Percentiles rank a stretch among this genome's conserved stretches.
phyloP scores from a whole-genome alignment of 2,888 invertebrate species.

The Heliconius charithonia region DNA sequence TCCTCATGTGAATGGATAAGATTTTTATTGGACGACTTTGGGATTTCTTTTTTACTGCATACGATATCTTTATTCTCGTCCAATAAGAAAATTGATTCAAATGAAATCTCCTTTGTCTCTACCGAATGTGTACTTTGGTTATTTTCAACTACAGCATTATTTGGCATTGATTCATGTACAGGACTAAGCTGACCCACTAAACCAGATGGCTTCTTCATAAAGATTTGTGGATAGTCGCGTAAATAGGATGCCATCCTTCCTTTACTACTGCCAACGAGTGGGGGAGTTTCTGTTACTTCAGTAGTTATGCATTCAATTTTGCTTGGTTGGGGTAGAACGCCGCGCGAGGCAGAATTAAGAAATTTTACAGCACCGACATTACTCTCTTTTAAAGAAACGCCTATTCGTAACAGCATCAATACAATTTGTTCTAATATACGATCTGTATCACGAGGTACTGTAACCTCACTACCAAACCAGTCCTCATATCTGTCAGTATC shows the following conservation, averaged over 20 bases:
- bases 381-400: conserved; percentile 61
- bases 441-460: conserved; percentile 70
- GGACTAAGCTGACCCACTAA: conserved; percentile 36
- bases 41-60: not conserved
- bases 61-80: not conserved
- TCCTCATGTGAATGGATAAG: conserved; percentile 34
- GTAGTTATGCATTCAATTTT: conserved; percentile 48
- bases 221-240: conserved; percentile 74
- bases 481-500: conserved; percentile 68
- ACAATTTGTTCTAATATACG: conserved; percentile 76
- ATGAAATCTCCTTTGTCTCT: conserved; percentile 25
- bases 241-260: conserved; percentile 68
- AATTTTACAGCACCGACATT: conserved; percentile 51
- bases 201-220: conserved; percentile 66
- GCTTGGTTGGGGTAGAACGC: conserved; percentile 38
- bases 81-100: conserved; percentile 11
- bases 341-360: conserved; percentile 48
- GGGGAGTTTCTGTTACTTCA: conserved; percentile 65
- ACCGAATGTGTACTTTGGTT: conserved; percentile 26
- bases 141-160: not conserved
- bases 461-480: conserved; percentile 67
- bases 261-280: conserved; percentile 61
- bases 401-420: conserved; percentile 71
- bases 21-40: not conserved
- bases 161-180: conserved; percentile 42